Evolutionary conservation across 2,888 invertebrate genomes (phyloP).

Genomic region (Diloba caeruleocephala): DNA sequence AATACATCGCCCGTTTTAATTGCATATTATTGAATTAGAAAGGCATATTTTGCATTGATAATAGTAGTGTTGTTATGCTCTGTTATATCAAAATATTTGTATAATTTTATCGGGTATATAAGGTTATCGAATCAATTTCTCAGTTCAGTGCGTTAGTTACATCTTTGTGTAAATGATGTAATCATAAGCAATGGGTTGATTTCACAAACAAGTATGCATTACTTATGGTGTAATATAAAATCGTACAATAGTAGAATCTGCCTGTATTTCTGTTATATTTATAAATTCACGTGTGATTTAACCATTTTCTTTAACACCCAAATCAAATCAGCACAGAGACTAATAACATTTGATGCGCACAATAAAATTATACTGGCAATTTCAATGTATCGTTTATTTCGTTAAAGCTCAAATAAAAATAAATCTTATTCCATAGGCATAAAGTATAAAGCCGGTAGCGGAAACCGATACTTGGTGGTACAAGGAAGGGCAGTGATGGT

Average conservation of each 20-base stretch:
- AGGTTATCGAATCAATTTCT: no score
- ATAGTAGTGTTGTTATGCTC: slow-evolving; percentile 4
- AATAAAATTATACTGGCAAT: slow-evolving; percentile 30
- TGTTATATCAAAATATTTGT: no score
- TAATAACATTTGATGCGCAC: slow-evolving; percentile 47
- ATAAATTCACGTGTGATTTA: neutral
- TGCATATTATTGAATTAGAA: slow-evolving; percentile 47
- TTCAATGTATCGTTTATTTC: slow-evolving; percentile 6
- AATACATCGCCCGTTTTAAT: slow-evolving; percentile 40
- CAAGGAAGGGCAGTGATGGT: slow-evolving; percentile 46
- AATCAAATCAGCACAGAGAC: slow-evolving; percentile 30
- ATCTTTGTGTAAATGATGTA: no score
- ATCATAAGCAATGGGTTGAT: no score
- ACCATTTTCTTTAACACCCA: slow-evolving; percentile 10
- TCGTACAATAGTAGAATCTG: no score
- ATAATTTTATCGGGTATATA: no score
- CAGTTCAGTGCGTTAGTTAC: no score
- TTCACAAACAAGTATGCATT: no score
- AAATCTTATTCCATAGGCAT: neutral
- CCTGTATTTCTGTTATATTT: neutral
- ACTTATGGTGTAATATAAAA: no score
- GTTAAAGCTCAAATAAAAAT: neutral
- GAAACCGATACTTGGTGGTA: slow-evolving; percentile 10
- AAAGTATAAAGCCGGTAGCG: slow-evolving; percentile 19
- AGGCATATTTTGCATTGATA: slow-evolving; percentile 25